These are phyloP conservation scores for Iselma pallidipennis DNA, from an alignment of 2,888 invertebrate species.

Conservation along the genomic window DNA sequence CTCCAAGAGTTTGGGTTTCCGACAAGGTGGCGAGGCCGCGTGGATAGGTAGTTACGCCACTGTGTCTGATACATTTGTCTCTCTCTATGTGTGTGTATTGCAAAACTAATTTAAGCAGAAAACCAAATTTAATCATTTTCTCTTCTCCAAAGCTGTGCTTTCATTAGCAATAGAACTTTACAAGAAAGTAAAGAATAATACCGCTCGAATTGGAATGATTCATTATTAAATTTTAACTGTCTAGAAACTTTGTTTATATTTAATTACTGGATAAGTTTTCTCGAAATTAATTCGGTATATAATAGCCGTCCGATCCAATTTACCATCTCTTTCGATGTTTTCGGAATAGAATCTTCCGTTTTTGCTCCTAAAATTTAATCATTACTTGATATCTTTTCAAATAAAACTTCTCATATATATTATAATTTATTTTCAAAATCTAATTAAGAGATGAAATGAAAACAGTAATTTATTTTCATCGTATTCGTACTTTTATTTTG, in stretches of 20 bases:
- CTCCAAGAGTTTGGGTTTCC: too few species aligned
- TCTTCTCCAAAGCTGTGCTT: conserved; percentile 47
- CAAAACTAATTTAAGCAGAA: conserved; percentile 51
- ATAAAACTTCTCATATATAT: background rate
- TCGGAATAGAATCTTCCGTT: background rate
- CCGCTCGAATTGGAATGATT: conserved; percentile 51
- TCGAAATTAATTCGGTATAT: conserved; percentile 44
- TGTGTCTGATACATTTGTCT: conserved; percentile 16
- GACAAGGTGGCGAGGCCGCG: too few species aligned
- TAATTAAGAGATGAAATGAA: conserved; percentile 47
- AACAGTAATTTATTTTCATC: conserved; percentile 50
- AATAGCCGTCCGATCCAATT: conserved; percentile 24
- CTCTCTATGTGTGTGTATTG: conserved; percentile 26
- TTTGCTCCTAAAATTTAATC: background rate
- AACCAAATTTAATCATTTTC: conserved; percentile 54
- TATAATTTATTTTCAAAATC: conserved; percentile 17
- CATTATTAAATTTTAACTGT: conserved; percentile 52
- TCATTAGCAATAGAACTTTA: conserved; percentile 53
- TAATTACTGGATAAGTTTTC: conserved; percentile 48
- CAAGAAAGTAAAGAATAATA: conserved; percentile 54
- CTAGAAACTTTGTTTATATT: conserved; percentile 51
- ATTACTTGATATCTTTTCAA: background rate
- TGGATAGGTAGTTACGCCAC: too few species aligned
- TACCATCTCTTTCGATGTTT: background rate
- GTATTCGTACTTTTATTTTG: conserved; percentile 46